Evolutionary conservation across 2,888 invertebrate genomes (phyloP).

Genomic region (Noctua janthina): DNA sequence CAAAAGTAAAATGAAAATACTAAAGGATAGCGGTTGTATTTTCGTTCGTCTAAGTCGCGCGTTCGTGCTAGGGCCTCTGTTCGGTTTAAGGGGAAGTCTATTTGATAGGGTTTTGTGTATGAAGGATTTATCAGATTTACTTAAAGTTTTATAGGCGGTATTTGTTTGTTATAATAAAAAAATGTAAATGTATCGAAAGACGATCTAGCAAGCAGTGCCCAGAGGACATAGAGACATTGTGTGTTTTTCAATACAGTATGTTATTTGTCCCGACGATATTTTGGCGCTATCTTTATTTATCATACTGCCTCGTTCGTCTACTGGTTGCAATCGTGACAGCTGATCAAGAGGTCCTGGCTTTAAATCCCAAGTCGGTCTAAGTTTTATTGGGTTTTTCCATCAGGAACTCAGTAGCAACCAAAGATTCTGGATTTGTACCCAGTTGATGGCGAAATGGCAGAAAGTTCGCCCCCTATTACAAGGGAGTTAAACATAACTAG

Average conservation of each 20-base stretch:
- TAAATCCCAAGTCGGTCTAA: no score
- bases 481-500: no score
- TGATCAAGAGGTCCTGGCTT: no score
- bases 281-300: background rate
- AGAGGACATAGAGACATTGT: background rate
- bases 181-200: background rate
- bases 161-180: background rate
- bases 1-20: background rate
- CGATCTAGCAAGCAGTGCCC: background rate
- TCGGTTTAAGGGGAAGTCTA: background rate
- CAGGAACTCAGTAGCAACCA: no score
- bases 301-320: no score
- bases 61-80: no score
- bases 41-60: background rate
- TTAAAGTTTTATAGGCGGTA: conserved; percentile 2
- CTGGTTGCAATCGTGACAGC: no score
- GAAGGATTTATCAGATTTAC: conserved; percentile 5
- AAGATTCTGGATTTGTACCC: no score
- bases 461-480: no score
- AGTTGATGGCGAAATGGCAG: no score
- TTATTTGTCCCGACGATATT: background rate
- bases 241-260: background rate
- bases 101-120: conserved; percentile 16
- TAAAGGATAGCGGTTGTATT: background rate
- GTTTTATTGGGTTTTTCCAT: no score